phyloP scores from a whole-genome alignment of 2,113 vertebrate species.

The Mustela lutreola region DNA sequence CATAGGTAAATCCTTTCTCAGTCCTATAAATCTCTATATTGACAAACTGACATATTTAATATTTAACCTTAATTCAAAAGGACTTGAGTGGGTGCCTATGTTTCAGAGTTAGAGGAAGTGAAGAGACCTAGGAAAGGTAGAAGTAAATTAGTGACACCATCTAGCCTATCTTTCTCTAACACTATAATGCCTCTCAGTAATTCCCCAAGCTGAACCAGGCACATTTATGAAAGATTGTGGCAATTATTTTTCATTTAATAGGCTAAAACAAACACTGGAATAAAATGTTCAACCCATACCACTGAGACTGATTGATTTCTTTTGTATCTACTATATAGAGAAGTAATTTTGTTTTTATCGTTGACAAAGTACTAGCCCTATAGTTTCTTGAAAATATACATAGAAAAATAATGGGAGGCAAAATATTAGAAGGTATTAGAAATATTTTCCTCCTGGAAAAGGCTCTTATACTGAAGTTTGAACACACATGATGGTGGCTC shows the following conservation, averaged over 20 bases:
- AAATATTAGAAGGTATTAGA: neutral
- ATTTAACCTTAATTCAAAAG: slow-evolving; percentile 71
- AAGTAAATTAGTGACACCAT: neutral
- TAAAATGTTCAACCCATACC: slow-evolving; percentile 46
- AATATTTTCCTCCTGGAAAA: neutral
- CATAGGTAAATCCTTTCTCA: slow-evolving; percentile 73
- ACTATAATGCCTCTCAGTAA: neutral
- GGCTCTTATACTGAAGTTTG: neutral
- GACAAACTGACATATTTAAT: slow-evolving; percentile 81
- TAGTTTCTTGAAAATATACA: slow-evolving; percentile 8
- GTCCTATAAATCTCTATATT: slow-evolving; percentile 76
- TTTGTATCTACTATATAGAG: neutral
- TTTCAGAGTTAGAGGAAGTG: neutral
- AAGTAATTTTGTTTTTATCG: slow-evolving; percentile 21
- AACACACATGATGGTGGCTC: neutral
- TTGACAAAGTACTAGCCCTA: neutral
- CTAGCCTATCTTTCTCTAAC: neutral
- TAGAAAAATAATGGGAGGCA: slow-evolving; percentile 13
- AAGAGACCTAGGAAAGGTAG: neutral
- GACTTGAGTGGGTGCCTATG: neutral
- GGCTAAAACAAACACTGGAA: neutral
- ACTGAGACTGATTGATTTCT: slow-evolving; percentile 45
- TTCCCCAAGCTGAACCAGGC: neutral
- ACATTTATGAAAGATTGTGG: slow-evolving; percentile 51
- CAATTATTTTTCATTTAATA: slow-evolving; percentile 60